A percentile compares a stretch with the other conserved stretches of the same genome.
Evolutionary conservation across 1,140 invertebrate species (phyloP).

Genomic region (Ectropis grisescens): DNA sequence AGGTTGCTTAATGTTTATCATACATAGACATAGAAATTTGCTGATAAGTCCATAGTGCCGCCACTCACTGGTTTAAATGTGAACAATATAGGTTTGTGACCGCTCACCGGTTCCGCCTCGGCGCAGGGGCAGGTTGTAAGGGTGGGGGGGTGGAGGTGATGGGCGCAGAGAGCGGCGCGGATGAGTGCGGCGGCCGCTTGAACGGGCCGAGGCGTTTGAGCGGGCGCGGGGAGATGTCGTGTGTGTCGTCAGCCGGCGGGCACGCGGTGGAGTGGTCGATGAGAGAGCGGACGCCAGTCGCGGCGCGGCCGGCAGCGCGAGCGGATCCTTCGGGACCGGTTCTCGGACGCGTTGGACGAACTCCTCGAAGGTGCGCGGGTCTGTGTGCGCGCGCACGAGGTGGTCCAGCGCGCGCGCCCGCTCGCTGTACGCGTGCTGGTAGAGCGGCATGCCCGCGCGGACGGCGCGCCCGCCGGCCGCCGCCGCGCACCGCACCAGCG

Average conservation of each 20-base stretch:
- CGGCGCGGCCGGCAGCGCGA: slow-evolving; percentile 4
- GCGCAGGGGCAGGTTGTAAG: slow-evolving; percentile 12
- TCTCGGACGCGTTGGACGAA: slow-evolving; percentile 51
- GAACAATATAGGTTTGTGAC: background rate
- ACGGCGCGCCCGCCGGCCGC: slow-evolving; percentile 93
- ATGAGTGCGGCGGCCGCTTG: slow-evolving; percentile 33
- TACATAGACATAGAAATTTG: too few species aligned
- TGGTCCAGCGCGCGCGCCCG: slow-evolving; percentile 88
- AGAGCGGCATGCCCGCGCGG: slow-evolving; percentile 87
- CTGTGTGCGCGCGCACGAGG: slow-evolving; percentile 91
- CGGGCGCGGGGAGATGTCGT: slow-evolving; percentile 52
- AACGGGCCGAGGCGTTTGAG: slow-evolving; percentile 56
- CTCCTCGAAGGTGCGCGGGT: slow-evolving; percentile 88
- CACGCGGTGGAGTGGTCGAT: slow-evolving; percentile 1
- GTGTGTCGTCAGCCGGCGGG: too few species aligned
- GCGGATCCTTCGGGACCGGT: too few species aligned
- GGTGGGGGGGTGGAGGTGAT: slow-evolving; percentile 1
- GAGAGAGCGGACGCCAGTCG: background rate
- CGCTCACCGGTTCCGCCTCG: slow-evolving; percentile 34
- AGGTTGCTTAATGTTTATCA: too few species aligned
- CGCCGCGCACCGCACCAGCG: slow-evolving; percentile 91
- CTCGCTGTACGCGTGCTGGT: slow-evolving; percentile 96
- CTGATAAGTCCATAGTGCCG: too few species aligned
- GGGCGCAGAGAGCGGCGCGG: slow-evolving; percentile 11
- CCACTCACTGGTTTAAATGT: background rate